phyloP scores from a whole-genome alignment of 2,888 invertebrate genomes.

The Sinopyrophorus schimmeli region DNA sequence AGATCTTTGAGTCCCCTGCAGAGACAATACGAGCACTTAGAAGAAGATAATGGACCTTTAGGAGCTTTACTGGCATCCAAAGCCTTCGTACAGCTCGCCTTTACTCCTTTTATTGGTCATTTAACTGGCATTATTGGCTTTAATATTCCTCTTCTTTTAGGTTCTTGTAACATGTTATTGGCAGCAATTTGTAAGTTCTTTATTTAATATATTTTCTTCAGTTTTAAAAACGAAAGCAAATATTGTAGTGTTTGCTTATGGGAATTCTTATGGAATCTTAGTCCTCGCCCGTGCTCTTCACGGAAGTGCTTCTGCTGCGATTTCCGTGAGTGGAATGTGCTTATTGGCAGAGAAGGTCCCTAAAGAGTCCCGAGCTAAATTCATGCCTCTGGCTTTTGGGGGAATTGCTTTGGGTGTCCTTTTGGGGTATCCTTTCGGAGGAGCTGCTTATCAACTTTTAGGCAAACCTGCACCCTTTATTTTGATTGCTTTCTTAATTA shows the following conservation, averaged over 20 bases:
- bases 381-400: conserved; percentile 82
- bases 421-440: conserved; percentile 80
- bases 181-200: conserved; percentile 68
- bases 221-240: neutral
- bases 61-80: conserved; percentile 74
- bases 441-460: conserved; percentile 73
- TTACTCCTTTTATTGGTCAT: conserved; percentile 76
- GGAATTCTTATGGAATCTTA: conserved; percentile 68
- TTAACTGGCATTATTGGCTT: conserved; percentile 69
- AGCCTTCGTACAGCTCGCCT: conserved; percentile 76
- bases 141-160: conserved; percentile 68
- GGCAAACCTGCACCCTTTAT: conserved; percentile 77
- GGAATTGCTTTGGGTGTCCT: conserved; percentile 81
- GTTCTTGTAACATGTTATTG: conserved; percentile 68
- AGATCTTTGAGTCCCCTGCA: conserved; percentile 53
- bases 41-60: conserved; percentile 68
- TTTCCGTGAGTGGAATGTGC: conserved; percentile 81
- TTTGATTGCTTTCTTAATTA: conserved; percentile 64
- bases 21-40: conserved; percentile 53
- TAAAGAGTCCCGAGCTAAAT: conserved; percentile 62
- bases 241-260: conserved; percentile 76
- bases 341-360: conserved; percentile 67
- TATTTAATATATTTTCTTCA: conserved; percentile 1
- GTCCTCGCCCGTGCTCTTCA: conserved; percentile 77
- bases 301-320: conserved; percentile 79